Evolutionary conservation across 2,797 vertebrate genomes (phyloP), one percentile per base, ranked within the genome.

Genomic region (Pterois miles): DNA sequence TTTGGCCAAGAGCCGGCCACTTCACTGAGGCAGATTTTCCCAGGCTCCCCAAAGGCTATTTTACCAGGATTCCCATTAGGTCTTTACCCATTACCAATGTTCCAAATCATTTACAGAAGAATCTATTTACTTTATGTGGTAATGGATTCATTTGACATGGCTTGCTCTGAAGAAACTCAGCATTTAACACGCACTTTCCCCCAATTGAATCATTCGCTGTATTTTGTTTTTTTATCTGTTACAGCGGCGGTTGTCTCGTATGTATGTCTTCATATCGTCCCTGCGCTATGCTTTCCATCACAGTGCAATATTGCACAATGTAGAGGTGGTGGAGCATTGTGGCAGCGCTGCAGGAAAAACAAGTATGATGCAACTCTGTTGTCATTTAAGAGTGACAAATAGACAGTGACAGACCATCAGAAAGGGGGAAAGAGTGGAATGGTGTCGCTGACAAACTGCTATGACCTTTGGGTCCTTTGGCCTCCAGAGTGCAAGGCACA

Each of bases 71-170:
- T 94, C 93, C 94, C 94, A 94, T 93, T 95, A 94, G 94, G 91
- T 91, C 88, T 91, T 93, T 92, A 90, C 85, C 93, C 93, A 95
- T 95, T 95, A 95, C 94, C 92, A 95, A 92, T 94, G 94, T 95
- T 95, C 93, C 94, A 95, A 95, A 95, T 95, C 92, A 94, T 94
- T 94, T 94, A 95, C 91, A 95, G 91, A 93, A 93, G 86, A 94
- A 94, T 94, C 91, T 95, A 94, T 95, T 94, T 94, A 93, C 91
- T 95, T 89, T 94, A 91, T 93, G 91, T 89, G 78, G 89, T 93
- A 94, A 95, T 94, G 85, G 88, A 93, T 93, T 94, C 84, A 92
- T 94, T 94, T 94, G 91, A 92, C 93, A 90, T 89, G 83, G 76
- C 85, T 81, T 38, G 79, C 81, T 86, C 85, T 81, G 64, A 80